A percentile compares a stretch with the other conserved stretches of the same genome.
These are phyloP conservation scores for Anarhynchus alexandrinus DNA, from an alignment of 2,113 vertebrate genomes.

Conservation along the genomic window DNA sequence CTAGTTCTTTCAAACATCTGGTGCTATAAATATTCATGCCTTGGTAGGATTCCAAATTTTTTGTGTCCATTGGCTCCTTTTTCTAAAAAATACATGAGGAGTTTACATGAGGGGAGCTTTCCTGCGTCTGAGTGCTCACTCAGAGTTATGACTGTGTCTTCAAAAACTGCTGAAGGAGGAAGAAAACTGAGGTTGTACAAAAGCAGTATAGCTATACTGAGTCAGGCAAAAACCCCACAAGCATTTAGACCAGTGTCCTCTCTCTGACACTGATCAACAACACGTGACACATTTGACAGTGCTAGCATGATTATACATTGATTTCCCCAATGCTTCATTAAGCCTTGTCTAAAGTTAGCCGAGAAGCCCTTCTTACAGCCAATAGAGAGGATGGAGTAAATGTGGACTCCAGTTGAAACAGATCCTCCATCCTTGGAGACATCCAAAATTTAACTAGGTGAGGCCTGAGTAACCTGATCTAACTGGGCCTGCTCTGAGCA, in stretches of 20 bases:
- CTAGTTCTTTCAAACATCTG: background rate
- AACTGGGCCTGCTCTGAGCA: background rate
- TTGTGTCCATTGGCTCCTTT: background rate
- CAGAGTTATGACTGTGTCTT: background rate
- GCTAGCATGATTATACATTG: background rate
- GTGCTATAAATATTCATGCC: background rate
- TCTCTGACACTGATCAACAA: background rate
- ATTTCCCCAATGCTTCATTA: background rate
- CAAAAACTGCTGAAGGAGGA: background rate
- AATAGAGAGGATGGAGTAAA: background rate
- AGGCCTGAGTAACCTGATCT: background rate
- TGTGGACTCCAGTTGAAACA: background rate
- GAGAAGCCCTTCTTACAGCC: background rate
- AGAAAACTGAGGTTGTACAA: background rate
- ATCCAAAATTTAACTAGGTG: background rate
- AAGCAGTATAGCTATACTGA: background rate
- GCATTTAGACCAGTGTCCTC: background rate
- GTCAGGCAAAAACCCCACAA: background rate
- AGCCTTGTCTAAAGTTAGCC: background rate
- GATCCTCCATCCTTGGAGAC: background rate
- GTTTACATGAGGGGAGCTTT: background rate
- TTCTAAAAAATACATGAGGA: background rate
- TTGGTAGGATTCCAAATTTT: background rate
- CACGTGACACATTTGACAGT: accelerated
- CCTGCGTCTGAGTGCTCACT: background rate